Base-by-base conservation (phyloP, 2,888 invertebrate genomes). In the Calameuta pallipes region DNA sequence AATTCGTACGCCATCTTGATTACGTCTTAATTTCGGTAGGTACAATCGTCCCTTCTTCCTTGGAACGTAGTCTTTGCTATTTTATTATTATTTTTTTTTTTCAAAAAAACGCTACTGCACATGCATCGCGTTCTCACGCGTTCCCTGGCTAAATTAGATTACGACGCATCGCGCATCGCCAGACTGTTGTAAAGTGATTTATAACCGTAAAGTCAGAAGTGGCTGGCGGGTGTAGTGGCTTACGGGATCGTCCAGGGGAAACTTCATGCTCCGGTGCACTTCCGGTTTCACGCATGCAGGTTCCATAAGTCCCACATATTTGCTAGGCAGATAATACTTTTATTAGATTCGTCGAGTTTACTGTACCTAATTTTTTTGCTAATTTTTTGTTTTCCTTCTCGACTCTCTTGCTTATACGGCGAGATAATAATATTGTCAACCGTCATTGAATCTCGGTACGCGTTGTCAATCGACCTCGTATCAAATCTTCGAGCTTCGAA, bases 181-280 rank as follows among this genome's bases (percentile, higher is more conserved):
- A 23, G 71, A 71, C 34, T 31, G 31, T 71, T 71, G 71, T 71
- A 33, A 71, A 71, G 34, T 71, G 71, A 74, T 74, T 74, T 74
- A 35, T 35, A 35, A 74, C 37, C 74, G 36, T 37, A 74, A 34
- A 36, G 35, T 69, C 34, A 36, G 34, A 37, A n/a, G 31, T 80
- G 35, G 41, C 30, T 30, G 56, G 34, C 37, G 34, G 2, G n/a
- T 23, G 56, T 56, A 56, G 56, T 56, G 23, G 56, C 56, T 56
- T 56, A 56, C 56, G 56, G 56, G 56, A 23, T 56, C 23, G 56
- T 23, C 56, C 56, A 23, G 15, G 15, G 37, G 35, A 68, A 68
- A n/a, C 70, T 78, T n/a, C 78, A 71, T 73, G 78, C 75, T 78
- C 34, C 71, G 71, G 73, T 71, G 78, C 71, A 78, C 78, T 78